Percentiles rank a stretch among this genome's conserved stretches.
Conservation (phyloP, 2,797 vertebrate genomes). For the Tenualosa ilisha region DNA sequence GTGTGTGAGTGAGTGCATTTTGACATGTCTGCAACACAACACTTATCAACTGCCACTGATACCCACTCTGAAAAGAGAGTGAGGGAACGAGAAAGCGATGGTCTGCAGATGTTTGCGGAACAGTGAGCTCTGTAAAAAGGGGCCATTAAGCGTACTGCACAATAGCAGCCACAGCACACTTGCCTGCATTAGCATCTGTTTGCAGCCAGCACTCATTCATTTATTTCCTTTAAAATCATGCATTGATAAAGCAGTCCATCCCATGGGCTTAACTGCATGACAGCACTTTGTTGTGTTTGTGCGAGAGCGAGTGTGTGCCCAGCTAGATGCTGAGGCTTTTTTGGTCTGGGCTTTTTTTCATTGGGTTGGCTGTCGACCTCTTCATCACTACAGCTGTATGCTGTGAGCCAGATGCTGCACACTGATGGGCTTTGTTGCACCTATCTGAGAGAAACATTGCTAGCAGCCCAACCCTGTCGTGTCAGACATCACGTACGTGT, state of each 20-base stretch:
- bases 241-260: not conserved
- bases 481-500: not conserved
- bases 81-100: not conserved
- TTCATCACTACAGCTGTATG: not conserved
- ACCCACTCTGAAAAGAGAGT: not conserved
- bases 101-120: not conserved
- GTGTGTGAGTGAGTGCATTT: not conserved
- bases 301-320: not conserved
- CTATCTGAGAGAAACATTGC: not conserved
- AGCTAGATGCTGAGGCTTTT: no score
- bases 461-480: not conserved
- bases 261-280: not conserved
- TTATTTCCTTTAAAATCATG: no score
- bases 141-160: not conserved
- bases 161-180: not conserved
- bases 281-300: not conserved
- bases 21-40: not conserved
- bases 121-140: not conserved
- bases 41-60: not conserved
- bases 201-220: not conserved
- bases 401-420: not conserved
- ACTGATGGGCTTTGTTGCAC: not conserved
- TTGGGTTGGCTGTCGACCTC: not conserved
- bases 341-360: not conserved
- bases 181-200: not conserved